Evolutionary conservation across 2,113 vertebrate genomes (phyloP), one percentile per base, ranked within the genome.

Genomic region (zebrafish (Danio rerio)): DNA sequence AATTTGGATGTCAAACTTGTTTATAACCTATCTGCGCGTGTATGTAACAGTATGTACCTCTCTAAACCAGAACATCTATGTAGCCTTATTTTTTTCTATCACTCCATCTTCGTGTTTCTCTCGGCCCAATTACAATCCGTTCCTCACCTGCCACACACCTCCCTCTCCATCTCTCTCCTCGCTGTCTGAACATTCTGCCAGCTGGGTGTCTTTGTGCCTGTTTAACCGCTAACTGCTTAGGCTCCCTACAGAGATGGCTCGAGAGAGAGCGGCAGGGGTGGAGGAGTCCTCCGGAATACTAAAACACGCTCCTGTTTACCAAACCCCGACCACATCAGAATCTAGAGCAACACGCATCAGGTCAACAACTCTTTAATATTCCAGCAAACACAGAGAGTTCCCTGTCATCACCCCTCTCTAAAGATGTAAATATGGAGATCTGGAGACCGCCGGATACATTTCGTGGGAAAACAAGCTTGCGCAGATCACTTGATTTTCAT

Each of bases 151-250:
- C 49, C 61, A 43, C 9, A 21, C 76, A 43, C 20, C 47, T 78
- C 75, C 59, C 6, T 31, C 15, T 47, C 16, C 5, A 6, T 65
- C 21, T 78, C 62, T 66, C 76, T 40, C 47, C 31, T 42, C 61
- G 10, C 21, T 31, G 18, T 62, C 74, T 42, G 49, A 65, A 53
- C 61, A 78, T 78, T 65, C 21, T 78, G 21, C 76, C 61, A 55
- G 62, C 76, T 78, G 20, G 76, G 59, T 78, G 61, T 78, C 61
- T 66, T 55, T 78, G 76, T 78, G 76, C 76, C 62, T 66, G 47
- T 78, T 78, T 66, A 78, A 65, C 21, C 9, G 20, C 59, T 78
- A 78, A 66, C 76, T 42, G 76, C 61, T 66, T 78, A 65, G 61
- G 59, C 49, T 78, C 76, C 76, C 76, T 66, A 66, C 49, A 66